phyloP scores from a whole-genome alignment of 2,113 vertebrate genomes.

The Plectropomus leopardus region DNA sequence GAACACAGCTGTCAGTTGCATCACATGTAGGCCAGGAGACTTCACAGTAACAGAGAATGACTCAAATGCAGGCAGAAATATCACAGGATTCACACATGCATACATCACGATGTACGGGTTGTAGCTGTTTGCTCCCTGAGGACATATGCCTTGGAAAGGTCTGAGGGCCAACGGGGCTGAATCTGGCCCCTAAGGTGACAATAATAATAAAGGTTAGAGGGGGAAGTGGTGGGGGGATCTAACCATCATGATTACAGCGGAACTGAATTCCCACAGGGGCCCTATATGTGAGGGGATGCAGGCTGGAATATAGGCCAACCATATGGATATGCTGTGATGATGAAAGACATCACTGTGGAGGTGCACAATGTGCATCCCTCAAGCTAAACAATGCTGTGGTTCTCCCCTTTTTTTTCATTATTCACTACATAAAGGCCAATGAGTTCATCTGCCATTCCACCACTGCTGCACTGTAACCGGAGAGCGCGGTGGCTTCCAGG shows the following conservation, averaged over 20 bases:
- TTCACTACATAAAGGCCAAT: slow-evolving; percentile 55
- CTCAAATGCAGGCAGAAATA: slow-evolving; percentile 29
- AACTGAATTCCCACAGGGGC: slow-evolving; percentile 69
- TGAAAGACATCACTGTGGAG: slow-evolving; percentile 52
- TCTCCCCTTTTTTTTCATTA: slow-evolving; percentile 9
- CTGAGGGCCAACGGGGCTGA: slow-evolving; percentile 45
- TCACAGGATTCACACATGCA: slow-evolving; percentile 22
- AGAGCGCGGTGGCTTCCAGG: slow-evolving; percentile 26
- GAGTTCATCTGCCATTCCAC: slow-evolving; percentile 55
- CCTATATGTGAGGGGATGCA: slow-evolving; percentile 52
- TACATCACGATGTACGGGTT: slow-evolving; percentile 13
- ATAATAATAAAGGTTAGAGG: slow-evolving; percentile 63
- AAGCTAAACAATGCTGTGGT: slow-evolving; percentile 55
- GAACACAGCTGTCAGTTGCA: background rate
- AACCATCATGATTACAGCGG: slow-evolving; percentile 54
- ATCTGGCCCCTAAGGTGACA: slow-evolving; percentile 62
- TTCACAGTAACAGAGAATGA: background rate
- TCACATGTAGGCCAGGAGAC: background rate
- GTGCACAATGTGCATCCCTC: slow-evolving; percentile 50
- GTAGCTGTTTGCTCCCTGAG: slow-evolving; percentile 19
- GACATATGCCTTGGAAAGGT: slow-evolving; percentile 42
- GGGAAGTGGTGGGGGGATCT: slow-evolving; percentile 20
- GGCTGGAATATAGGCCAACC: slow-evolving; percentile 66
- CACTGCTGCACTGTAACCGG: slow-evolving; percentile 42
- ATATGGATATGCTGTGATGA: slow-evolving; percentile 71